Percentiles rank a stretch among this genome's conserved stretches.
phyloP scores from a whole-genome alignment of 53 echinoderm and acorn worm genomes.

The Temnopleurus reevesii region DNA sequence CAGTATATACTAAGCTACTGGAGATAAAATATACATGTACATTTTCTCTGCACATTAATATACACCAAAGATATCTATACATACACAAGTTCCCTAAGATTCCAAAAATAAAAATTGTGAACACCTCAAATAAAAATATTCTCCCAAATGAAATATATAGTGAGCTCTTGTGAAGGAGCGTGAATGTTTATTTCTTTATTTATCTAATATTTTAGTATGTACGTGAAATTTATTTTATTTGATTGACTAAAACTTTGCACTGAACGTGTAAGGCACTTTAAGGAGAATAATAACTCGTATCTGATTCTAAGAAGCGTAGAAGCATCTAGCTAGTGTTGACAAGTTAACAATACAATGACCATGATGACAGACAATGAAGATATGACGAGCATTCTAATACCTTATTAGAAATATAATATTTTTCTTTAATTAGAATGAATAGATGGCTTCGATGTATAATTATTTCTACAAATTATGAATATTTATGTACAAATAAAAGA shows the following conservation, averaged over 20 bases:
- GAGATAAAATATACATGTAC: constrained; percentile 24
- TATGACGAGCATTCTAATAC: background rate
- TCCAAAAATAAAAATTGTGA: constrained; percentile 10
- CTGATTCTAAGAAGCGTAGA: constrained; percentile 10
- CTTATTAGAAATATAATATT: too few relatives aligned
- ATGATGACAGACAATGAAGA: constrained; percentile 1
- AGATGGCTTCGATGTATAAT: constrained; percentile 6
- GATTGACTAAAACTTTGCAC: constrained; percentile 23
- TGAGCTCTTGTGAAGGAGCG: constrained; percentile 16
- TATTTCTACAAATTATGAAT: background rate
- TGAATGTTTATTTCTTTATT: background rate
- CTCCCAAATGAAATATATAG: constrained; percentile 15
- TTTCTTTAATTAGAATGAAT: background rate
- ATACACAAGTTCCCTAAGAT: background rate
- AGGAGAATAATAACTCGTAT: constrained; percentile 46
- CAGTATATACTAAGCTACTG: background rate
- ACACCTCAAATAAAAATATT: constrained; percentile 2
- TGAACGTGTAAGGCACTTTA: constrained; percentile 58
- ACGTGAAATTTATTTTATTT: background rate
- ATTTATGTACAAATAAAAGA: background rate
- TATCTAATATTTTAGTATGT: background rate
- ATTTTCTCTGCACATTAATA: background rate
- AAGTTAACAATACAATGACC: background rate
- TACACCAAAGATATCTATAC: background rate
- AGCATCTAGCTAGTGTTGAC: constrained; percentile 3